phyloP scores from a whole-genome alignment of 2,113 vertebrate genomes.

The Elaphurus davidianus region DNA sequence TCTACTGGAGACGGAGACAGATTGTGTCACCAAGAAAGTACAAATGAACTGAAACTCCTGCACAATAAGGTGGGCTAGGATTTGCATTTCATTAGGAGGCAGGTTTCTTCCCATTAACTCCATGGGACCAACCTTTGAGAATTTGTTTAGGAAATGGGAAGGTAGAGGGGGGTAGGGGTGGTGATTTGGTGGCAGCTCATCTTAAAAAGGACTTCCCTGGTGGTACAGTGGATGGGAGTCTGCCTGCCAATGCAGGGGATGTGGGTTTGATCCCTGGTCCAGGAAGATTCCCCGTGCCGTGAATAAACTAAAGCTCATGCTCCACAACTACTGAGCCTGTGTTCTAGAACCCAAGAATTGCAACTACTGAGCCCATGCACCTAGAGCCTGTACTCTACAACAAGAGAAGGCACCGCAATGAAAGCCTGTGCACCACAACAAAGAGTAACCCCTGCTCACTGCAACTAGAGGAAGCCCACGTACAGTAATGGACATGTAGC shows the following conservation, averaged over 20 bases:
- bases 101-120: not conserved
- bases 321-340: not conserved
- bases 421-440: not conserved
- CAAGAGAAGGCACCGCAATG: rapidly evolving
- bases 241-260: not conserved
- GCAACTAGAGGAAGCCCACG: not conserved
- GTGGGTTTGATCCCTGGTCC: not conserved
- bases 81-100: constrained; percentile 11
- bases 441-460: rapidly evolving
- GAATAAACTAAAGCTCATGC: not conserved
- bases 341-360: not conserved
- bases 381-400: not conserved
- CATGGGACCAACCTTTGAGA: not conserved
- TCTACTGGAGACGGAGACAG: not conserved
- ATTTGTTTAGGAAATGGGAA: not conserved
- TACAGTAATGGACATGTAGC: not conserved
- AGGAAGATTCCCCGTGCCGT: not conserved
- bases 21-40: not conserved
- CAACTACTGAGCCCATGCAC: not conserved
- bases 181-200: not conserved
- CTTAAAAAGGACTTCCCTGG: not conserved
- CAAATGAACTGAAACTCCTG: not conserved
- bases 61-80: not conserved
- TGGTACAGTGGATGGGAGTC: not conserved
- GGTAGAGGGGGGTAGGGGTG: not conserved